phyloP scores from a whole-genome alignment of 35 echinoderm and acorn worm species.

The Ophioderma brevispina region DNA sequence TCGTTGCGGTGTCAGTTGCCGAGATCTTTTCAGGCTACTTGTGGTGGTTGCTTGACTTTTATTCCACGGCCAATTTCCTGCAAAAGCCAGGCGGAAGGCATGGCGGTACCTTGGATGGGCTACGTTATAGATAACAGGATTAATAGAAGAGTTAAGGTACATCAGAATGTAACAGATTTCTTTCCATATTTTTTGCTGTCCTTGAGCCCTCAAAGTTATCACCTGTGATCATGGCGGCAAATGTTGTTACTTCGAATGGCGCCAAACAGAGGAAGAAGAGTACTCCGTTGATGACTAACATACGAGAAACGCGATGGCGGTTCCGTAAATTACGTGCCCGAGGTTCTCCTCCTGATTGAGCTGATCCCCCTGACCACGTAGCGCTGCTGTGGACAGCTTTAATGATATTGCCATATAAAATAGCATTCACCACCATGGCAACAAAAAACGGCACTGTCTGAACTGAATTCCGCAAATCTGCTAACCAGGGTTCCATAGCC shows the following conservation, averaged over 20 bases:
- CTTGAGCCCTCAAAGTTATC: background rate
- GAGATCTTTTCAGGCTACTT: background rate
- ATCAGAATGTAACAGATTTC: constrained; percentile 16
- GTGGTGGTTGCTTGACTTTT: background rate
- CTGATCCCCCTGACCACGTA: constrained; percentile 17
- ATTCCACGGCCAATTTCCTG: background rate
- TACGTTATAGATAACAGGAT: constrained; percentile 27
- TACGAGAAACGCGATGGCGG: constrained; percentile 2
- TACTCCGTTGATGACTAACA: constrained; percentile 28
- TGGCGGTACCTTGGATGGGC: constrained; percentile 36
- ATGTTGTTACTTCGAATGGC: constrained; percentile 8
- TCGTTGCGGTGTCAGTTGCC: background rate
- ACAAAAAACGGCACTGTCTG: constrained; percentile 58
- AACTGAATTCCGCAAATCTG: background rate
- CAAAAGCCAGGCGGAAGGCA: background rate
- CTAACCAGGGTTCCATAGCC: background rate
- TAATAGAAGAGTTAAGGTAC: constrained; percentile 48
- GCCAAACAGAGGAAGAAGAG: constrained; percentile 26
- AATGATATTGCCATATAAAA: constrained; percentile 51
- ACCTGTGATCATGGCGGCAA: background rate
- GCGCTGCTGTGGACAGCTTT: constrained; percentile 13
- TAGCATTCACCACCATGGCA: constrained; percentile 21
- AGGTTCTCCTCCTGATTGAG: background rate
- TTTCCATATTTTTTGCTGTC: background rate
- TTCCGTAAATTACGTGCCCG: constrained; percentile 19